phyloP scores from a whole-genome alignment of 2,113 vertebrate genomes.

The Sapayoa aenigma region DNA sequence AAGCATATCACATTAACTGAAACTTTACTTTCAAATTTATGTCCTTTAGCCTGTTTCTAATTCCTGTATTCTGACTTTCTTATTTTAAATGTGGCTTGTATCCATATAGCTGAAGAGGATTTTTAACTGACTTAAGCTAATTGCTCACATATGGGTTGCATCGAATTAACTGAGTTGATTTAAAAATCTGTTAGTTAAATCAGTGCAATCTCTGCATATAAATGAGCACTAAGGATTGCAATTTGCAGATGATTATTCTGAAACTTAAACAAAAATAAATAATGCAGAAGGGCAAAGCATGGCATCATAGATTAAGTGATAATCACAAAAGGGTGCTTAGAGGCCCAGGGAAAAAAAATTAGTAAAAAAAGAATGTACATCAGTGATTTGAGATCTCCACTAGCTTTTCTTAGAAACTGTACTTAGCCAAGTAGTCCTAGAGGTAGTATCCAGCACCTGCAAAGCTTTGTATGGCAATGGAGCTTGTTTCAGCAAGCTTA shows the following conservation, averaged over 20 bases:
- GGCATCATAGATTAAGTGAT: not conserved
- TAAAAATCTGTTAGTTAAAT: slow-evolving; percentile 49
- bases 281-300: not conserved
- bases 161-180: slow-evolving; percentile 18
- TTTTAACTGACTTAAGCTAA: slow-evolving; percentile 49
- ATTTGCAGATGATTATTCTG: not conserved
- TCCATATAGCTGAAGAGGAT: slow-evolving; percentile 2
- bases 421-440: not conserved
- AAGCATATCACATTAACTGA: not conserved
- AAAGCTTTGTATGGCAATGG: not conserved
- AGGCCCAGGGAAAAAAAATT: not conserved
- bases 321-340: not conserved
- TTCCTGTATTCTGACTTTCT: not conserved
- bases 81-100: slow-evolving; percentile 25
- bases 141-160: slow-evolving; percentile 54
- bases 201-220: slow-evolving; percentile 18
- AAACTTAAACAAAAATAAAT: not conserved
- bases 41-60: slow-evolving; percentile 1
- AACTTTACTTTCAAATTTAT: slow-evolving; percentile 29
- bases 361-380: accelerated
- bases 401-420: not conserved
- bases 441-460: not conserved
- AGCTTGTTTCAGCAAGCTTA: not conserved
- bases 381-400: not conserved
- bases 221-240: slow-evolving; percentile 18